Evolutionary conservation across 2,888 invertebrate species (phyloP).

Genomic region (Liopterus haemorrhoidalis): DNA sequence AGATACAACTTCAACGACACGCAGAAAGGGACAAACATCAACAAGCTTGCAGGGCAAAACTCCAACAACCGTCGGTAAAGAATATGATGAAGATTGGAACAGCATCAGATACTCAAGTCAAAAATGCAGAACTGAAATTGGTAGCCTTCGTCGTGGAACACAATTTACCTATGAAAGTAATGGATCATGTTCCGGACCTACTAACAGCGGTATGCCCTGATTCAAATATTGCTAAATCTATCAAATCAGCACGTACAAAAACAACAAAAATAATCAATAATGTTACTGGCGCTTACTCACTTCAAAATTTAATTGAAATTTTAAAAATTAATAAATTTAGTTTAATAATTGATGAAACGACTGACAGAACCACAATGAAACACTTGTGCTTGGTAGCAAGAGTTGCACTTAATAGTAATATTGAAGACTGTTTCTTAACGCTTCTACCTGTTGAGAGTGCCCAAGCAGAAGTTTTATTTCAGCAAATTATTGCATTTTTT

Average conservation of each 20-base stretch:
- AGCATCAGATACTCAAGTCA: too few species aligned
- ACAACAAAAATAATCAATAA: background rate
- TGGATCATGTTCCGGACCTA: too few species aligned
- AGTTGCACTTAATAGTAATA: conserved; percentile 2
- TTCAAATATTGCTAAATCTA: too few species aligned
- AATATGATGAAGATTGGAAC: too few species aligned
- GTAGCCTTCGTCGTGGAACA: too few species aligned
- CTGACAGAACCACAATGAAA: conserved; percentile 7
- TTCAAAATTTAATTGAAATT: background rate
- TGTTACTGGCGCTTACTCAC: background rate
- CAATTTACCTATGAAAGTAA: too few species aligned
- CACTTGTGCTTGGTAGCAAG: conserved; percentile 4
- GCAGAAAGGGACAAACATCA: too few species aligned
- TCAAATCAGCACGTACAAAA: background rate
- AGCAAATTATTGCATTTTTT: conserved; percentile 14
- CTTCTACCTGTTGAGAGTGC: conserved; percentile 13
- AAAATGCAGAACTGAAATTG: too few species aligned
- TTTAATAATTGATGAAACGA: conserved; percentile 4
- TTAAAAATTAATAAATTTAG: conserved; percentile 7
- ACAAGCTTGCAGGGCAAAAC: too few species aligned
- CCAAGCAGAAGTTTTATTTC: conserved; percentile 13
- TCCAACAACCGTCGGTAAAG: too few species aligned
- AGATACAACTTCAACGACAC: too few species aligned
- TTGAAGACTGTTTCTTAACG: conserved; percentile 5
- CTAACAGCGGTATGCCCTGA: too few species aligned